Evolutionary conservation across 1,140 invertebrate genomes (phyloP).

Genomic region (Chrysoperla carnea): DNA sequence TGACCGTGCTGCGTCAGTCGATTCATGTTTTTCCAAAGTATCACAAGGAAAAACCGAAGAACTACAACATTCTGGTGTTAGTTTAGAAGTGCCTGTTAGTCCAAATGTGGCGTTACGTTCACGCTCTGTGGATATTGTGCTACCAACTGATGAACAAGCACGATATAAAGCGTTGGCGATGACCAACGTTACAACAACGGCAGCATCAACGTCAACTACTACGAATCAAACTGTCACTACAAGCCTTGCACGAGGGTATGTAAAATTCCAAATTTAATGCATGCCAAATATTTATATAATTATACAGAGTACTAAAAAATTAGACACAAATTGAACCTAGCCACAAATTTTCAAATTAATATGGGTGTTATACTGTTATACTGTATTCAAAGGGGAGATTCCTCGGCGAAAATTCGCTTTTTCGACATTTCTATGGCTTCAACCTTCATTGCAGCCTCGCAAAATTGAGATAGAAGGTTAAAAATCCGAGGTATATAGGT

Average conservation of each 20-base stretch:
- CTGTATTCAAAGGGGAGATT: too few species aligned
- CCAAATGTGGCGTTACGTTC: slow-evolving; percentile 56
- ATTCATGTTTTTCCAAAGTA: slow-evolving; percentile 61
- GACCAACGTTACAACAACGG: slow-evolving; percentile 17
- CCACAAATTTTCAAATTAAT: too few species aligned
- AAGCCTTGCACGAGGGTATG: neutral
- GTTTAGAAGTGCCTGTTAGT: slow-evolving; percentile 40
- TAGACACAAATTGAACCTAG: too few species aligned
- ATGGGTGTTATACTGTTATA: too few species aligned
- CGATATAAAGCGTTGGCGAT: slow-evolving; percentile 61
- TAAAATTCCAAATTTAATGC: neutral
- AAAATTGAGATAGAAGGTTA: too few species aligned
- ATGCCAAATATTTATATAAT: neutral
- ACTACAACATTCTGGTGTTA: slow-evolving; percentile 33
- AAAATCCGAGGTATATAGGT: too few species aligned
- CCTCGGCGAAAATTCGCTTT: too few species aligned
- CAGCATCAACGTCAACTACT: neutral
- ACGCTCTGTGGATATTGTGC: slow-evolving; percentile 74
- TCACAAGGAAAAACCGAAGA: slow-evolving; percentile 46
- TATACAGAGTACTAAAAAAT: too few species aligned
- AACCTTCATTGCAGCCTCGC: too few species aligned
- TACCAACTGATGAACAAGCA: slow-evolving; percentile 71
- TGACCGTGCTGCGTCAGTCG: slow-evolving; percentile 67
- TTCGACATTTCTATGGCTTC: too few species aligned
- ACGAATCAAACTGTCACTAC: too few species aligned